Percentiles rank a stretch among this genome's conserved stretches.
phyloP scores from a whole-genome alignment of 1,140 invertebrate genomes.

The Philopotamus ludificatus region DNA sequence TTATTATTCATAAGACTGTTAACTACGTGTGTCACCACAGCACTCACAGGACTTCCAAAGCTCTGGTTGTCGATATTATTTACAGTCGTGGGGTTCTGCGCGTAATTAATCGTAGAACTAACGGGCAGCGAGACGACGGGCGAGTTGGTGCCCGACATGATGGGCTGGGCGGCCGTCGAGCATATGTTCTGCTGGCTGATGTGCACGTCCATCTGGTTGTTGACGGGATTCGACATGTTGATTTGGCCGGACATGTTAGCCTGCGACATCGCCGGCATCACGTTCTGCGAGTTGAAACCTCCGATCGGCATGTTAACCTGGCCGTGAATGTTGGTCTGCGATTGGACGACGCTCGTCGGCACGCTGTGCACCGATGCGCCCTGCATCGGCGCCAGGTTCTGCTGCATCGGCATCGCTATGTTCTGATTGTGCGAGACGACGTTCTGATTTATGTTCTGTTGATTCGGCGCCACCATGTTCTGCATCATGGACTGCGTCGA shows the following conservation, averaged over 20 bases:
- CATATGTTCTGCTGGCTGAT: constrained; percentile 47
- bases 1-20: constrained; percentile 53
- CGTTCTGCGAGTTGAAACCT: constrained; percentile 39
- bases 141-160: constrained; percentile 53
- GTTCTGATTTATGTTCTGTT: constrained; percentile 32
- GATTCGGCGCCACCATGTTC: constrained; percentile 37
- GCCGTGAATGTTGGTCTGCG: constrained; percentile 51
- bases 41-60: constrained; percentile 56
- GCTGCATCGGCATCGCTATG: constrained; percentile 56
- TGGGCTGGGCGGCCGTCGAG: constrained; percentile 36
- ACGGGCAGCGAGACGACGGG: constrained; percentile 55
- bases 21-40: constrained; percentile 52
- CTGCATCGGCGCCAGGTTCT: constrained; percentile 51
- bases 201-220: constrained; percentile 36
- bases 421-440: constrained; percentile 45
- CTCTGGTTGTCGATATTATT: constrained; percentile 49
- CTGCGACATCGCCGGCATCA: constrained; percentile 54
- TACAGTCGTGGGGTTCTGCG: constrained; percentile 45
- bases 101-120: constrained; percentile 50
- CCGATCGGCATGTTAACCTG: constrained; percentile 38
- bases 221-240: constrained; percentile 34
- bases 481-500: constrained; percentile 36
- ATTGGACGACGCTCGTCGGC: constrained; percentile 50
- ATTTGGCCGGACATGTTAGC: constrained; percentile 47
- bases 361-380: constrained; percentile 45